Base-by-base conservation (phyloP, 2,888 invertebrate species). In the Andrena dorsata region DNA sequence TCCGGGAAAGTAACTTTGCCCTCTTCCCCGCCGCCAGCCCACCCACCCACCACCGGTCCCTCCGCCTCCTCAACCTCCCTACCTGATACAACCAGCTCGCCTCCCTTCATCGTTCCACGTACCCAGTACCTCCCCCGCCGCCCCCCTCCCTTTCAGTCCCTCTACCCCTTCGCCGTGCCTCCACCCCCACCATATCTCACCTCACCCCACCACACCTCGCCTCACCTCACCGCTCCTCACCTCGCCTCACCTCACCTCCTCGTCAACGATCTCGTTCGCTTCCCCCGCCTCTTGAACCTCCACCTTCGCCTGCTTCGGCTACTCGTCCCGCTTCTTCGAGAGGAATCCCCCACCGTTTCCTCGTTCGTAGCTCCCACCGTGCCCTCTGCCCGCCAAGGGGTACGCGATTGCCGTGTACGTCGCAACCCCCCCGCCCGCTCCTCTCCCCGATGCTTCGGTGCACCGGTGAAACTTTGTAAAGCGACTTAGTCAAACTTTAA, bases 401-500 rank as follows among this genome's bases (percentile, higher is more conserved):
- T 16, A 47, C 70, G 47, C 78, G 73, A 64, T 68, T 75, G 78
- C 53, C 66, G 60, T 61, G 63, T 26, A 51, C n/a, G 51, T 32
- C 71, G 23, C 47, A n/a, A 66, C 60, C 61, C 73, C 73, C 68
- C 74, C 80, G 28, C 74, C 35, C 77, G 60, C 70, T 72, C 66
- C 76, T 30, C 58, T 61, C 51, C 80, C 64, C 23, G 63, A 47
- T 66, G 53, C 74, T 70, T 49, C 51, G 73, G 65, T 74, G 77
- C 81, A 74, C 85, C 82, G 63, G 79, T 83, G 88, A 92, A 93
- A 92, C 92, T 93, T 93, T 91, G 91, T 91, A 92, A 92, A 92
- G 92, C 93, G 92, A 93, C 92, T 93, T 92, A 91, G 90, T 91
- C 90, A 88, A 92, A 93, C 90, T 93, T 93, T 93, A 93, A 93